A percentile compares a stretch with the other conserved stretches of the same genome.
Conservation (phyloP, 2,888 invertebrate genomes). For the Electrophaes corylata region DNA sequence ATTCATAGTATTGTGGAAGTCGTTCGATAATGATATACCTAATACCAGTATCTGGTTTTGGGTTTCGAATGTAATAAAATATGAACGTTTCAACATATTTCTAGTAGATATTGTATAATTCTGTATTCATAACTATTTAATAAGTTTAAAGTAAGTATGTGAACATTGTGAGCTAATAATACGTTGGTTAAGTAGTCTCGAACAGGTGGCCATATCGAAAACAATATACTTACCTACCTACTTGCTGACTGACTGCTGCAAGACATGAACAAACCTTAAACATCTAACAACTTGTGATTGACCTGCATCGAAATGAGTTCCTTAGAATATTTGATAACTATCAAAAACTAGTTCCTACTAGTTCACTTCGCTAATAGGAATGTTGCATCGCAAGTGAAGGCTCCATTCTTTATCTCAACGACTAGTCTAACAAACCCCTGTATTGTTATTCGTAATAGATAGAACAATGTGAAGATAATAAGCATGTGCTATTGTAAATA, state of each 20-base stretch:
- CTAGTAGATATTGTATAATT: conserved; percentile 6
- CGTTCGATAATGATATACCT: conserved; percentile 3
- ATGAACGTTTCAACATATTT: conserved; percentile 9
- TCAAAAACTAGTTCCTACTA: background rate
- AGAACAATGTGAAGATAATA: conserved; percentile 14
- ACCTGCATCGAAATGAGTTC: background rate
- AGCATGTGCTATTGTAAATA: conserved; percentile 42
- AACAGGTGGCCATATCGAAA: conserved; percentile 16
- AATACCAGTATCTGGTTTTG: background rate
- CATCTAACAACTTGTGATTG: background rate
- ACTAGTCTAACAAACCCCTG: conserved; percentile 49
- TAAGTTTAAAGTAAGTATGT: conserved; percentile 9
- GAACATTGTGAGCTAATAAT: conserved; percentile 21
- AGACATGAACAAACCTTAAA: background rate
- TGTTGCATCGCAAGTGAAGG: conserved; percentile 7
- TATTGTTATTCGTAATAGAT: conserved; percentile 24
- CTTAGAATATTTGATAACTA: background rate
- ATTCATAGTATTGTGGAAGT: background rate
- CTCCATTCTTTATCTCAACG: conserved; percentile 29
- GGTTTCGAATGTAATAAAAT: background rate
- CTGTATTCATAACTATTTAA: conserved; percentile 11
- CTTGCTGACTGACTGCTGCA: conserved; percentile 17
- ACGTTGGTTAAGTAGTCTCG: conserved; percentile 8
- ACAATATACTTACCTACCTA: no score
- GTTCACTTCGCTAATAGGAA: background rate